Evolutionary conservation across 2,888 invertebrate species (phyloP), one percentile per base, ranked within the genome.

Genomic region (Ischnura elegans): DNA sequence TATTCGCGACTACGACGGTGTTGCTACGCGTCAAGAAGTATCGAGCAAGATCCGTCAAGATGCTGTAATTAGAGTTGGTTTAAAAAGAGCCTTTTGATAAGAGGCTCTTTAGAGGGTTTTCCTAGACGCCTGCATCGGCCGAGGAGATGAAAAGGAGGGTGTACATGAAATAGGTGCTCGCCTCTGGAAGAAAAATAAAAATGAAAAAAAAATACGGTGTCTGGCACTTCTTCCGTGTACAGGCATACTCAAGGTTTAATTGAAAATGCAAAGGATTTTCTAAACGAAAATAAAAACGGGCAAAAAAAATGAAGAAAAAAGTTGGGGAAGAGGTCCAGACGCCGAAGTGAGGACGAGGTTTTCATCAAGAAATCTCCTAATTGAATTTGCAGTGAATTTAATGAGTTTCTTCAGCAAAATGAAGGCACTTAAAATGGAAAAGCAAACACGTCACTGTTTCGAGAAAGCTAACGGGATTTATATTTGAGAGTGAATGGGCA

Each of bases 201-300:
- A 61, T 61, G 19, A 61, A 61, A 8, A 47, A 61, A 61, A n/a
- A 36, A 36, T 76, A 76, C 10, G 76, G 36, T 36, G 76, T 36
- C 76, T 76, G 1, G 76, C 8, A 5, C 76, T n/a, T 2, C 0
- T 6, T 76, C 76, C 36, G 3, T 2, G 36, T 13, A 61, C 76
- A 61, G 61, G 61, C 25, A 61, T 2, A n/a, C 61, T 61, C 8
- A 8, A 61, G n/a, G 61, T 10, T 76, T 36, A 61, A 76, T 76
- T 76, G 76, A 36, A 76, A 76, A 76, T 76, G 76, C 76, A 76
- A 76, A 76, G 76, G 76, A 25, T 76, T 76, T 36, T 76, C 29
- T 10, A 76, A 76, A 76, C 25, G 76, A 76, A 0, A 25, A 13
- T 10, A 2, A 76, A 76, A 76, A 76, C 66, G 36, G 3, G 16